A percentile compares a stretch with the other conserved stretches of the same genome.
Conservation (phyloP, 2,797 vertebrate genomes). For the Oreonectes daqikongensis region DNA sequence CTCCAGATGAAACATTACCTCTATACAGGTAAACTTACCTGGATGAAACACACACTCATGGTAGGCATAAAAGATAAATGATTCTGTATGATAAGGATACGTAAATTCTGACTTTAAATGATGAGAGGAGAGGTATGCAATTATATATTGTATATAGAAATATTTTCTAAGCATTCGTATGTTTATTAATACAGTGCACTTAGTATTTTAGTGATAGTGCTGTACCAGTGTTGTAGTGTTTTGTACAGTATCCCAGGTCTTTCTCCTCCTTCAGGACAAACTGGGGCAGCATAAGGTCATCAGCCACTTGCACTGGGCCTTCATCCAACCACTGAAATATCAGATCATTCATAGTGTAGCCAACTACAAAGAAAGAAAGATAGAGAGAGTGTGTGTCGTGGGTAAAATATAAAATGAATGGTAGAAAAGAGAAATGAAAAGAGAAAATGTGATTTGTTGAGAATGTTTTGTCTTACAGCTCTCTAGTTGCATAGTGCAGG, state of each 20-base stretch:
- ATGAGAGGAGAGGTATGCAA: not conserved
- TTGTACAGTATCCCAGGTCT: constrained; percentile 93
- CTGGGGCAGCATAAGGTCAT: constrained; percentile 90
- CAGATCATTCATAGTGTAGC: constrained; percentile 96
- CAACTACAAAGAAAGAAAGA: constrained; percentile 75
- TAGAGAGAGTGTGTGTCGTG: constrained; percentile 15
- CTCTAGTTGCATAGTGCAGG: constrained; percentile 93
- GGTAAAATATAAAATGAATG: too few relatives aligned
- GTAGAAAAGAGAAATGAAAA: not conserved
- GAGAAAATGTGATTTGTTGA: not conserved
- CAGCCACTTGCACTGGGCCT: constrained; percentile 90
- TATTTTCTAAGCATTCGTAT: too few relatives aligned
- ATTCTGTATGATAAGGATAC: not conserved
- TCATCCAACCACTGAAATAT: constrained; percentile 93
- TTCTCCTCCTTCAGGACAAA: constrained; percentile 92
- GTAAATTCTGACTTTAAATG: not conserved
- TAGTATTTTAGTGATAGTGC: not conserved
- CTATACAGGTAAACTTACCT: constrained; percentile 97
- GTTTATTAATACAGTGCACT: too few relatives aligned
- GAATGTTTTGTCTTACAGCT: constrained; percentile 84
- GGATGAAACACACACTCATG: not conserved
- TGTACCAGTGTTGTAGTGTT: constrained; percentile 94
- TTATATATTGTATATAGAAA: too few relatives aligned
- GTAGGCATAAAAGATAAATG: constrained; percentile 20
- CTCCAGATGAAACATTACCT: constrained; percentile 95